These are phyloP conservation scores for Mormyrus proboscirostris DNA, from an alignment of 2,797 vertebrate species.

Conservation along the genomic window DNA sequence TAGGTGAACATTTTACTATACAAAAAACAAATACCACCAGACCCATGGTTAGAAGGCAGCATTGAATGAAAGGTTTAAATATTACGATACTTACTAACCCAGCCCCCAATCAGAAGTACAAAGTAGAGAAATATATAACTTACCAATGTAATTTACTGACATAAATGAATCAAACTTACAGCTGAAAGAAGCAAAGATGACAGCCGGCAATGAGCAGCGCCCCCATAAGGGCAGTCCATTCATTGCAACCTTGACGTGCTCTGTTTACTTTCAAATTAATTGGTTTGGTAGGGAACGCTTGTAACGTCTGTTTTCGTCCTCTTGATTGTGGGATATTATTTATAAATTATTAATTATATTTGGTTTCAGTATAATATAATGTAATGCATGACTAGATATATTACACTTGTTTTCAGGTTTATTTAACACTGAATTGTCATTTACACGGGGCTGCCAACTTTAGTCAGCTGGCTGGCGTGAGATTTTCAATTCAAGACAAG, in stretches of 20 bases:
- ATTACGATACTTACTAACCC: not conserved
- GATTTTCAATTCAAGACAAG: not conserved
- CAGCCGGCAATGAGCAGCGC: not conserved
- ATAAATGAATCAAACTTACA: not conserved
- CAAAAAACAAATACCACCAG: not conserved
- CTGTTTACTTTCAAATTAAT: conserved; percentile 66
- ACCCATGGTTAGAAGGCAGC: not conserved
- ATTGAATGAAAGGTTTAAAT: not conserved
- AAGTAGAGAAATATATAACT: not conserved
- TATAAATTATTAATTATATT: not conserved
- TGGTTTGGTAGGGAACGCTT: conserved; percentile 40
- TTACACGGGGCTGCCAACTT: not conserved
- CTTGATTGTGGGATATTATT: not conserved
- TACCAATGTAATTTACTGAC: not conserved
- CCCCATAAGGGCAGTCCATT: conserved; percentile 24
- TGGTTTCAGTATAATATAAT: not conserved
- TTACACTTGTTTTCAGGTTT: not conserved
- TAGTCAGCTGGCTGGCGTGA: not conserved
- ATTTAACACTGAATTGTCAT: not conserved
- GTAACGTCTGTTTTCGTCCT: not conserved
- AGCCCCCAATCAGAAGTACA: not conserved
- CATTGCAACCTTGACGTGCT: not conserved
- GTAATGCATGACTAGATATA: not conserved
- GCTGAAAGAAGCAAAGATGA: not conserved
- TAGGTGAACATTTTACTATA: not conserved